Evolutionary conservation across 2,888 invertebrate genomes (phyloP).

Genomic region (Falcaria lacertinaria): DNA sequence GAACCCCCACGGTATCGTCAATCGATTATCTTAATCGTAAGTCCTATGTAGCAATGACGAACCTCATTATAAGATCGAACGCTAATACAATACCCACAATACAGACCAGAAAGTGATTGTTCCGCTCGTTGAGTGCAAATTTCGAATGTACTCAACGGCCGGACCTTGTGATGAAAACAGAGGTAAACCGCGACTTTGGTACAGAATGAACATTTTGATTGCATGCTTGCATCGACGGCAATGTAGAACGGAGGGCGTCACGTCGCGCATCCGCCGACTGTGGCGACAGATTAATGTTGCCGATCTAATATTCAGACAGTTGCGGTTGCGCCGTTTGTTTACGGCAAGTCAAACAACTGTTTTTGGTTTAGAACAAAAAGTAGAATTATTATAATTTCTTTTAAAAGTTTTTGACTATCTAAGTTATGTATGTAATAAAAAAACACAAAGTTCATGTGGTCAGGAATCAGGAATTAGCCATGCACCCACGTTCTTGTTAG

Average conservation of each 20-base stretch:
- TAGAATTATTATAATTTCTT: too few species aligned
- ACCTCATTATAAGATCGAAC: too few species aligned
- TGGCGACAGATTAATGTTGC: conserved; percentile 61
- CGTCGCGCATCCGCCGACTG: conserved; percentile 5
- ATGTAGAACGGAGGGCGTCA: conserved; percentile 10
- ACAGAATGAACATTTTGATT: conserved; percentile 64
- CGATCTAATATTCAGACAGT: conserved; percentile 72
- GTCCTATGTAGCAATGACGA: too few species aligned
- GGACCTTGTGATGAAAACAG: conserved; percentile 55
- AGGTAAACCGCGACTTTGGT: conserved; percentile 54
- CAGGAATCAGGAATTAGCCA: too few species aligned
- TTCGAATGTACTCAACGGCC: conserved; percentile 46
- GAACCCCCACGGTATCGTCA: too few species aligned
- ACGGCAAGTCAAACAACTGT: not conserved
- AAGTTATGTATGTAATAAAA: too few species aligned
- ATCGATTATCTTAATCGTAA: too few species aligned
- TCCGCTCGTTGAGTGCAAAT: not conserved
- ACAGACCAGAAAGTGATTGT: not conserved
- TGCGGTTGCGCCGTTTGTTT: conserved; percentile 35
- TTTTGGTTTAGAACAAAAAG: not conserved
- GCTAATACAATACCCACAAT: too few species aligned
- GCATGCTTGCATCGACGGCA: conserved; percentile 28
- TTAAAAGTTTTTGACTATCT: too few species aligned
- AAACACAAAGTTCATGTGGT: too few species aligned
- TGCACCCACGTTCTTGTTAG: too few species aligned